Conservation (phyloP, 2,797 vertebrate genomes). For the Odontamblyopus rebecca region DNA sequence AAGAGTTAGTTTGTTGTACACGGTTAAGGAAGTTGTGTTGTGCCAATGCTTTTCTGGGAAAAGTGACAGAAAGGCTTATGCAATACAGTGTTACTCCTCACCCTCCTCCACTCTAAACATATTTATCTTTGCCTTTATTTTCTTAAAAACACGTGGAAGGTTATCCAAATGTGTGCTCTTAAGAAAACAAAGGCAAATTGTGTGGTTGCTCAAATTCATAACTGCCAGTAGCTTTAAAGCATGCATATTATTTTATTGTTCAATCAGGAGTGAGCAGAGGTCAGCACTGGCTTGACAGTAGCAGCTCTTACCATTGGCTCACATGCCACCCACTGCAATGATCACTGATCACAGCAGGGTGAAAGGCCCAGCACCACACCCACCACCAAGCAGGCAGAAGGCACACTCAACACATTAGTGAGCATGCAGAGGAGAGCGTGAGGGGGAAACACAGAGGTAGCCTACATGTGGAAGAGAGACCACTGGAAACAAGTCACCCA, state of each 20-base stretch:
- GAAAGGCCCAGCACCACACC: slow-evolving; percentile 72
- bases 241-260: slow-evolving; percentile 25
- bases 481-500: slow-evolving; percentile 19
- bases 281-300: slow-evolving; percentile 91
- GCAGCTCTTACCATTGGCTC: slow-evolving; percentile 80
- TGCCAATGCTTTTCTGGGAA: slow-evolving; percentile 18
- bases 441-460: slow-evolving; percentile 26
- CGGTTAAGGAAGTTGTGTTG: slow-evolving; percentile 25
- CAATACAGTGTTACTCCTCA: slow-evolving; percentile 5
- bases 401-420: slow-evolving; percentile 56
- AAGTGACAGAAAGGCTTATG: slow-evolving; percentile 31
- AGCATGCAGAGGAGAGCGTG: slow-evolving; percentile 61
- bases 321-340: slow-evolving; percentile 52
- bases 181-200: slow-evolving; percentile 64
- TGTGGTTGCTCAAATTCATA: not conserved
- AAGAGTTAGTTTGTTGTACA: not conserved
- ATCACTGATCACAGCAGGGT: slow-evolving; percentile 63
- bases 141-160: slow-evolving; percentile 55
- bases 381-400: slow-evolving; percentile 66
- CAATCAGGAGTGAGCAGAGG: slow-evolving; percentile 79
- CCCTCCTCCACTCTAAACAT: not conserved
- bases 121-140: slow-evolving; percentile 59
- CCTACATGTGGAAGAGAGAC: slow-evolving; percentile 4
- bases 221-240: slow-evolving; percentile 10
- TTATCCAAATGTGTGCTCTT: slow-evolving; percentile 39